phyloP scores from a whole-genome alignment of 2,113 vertebrate genomes.

The Serinus canaria region DNA sequence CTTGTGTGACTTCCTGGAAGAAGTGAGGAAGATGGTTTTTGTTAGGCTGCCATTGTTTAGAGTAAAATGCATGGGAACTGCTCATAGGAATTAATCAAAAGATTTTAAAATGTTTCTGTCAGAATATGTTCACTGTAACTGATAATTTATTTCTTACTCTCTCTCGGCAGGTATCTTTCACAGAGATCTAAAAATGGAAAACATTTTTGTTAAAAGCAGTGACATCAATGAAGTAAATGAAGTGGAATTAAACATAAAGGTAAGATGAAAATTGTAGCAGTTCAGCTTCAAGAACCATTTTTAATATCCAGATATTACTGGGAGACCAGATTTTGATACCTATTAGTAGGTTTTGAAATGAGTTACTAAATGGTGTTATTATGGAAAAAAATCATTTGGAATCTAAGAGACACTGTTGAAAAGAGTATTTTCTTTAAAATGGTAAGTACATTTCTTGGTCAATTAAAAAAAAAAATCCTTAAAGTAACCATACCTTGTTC shows the following conservation, averaged over 20 bases:
- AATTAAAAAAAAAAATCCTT: background rate
- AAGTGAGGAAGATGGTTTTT: background rate
- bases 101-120: slow-evolving; percentile 34
- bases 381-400: slow-evolving; percentile 30
- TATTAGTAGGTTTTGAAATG: slow-evolving; percentile 53
- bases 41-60: background rate
- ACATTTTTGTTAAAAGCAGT: slow-evolving; percentile 88
- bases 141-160: slow-evolving; percentile 35
- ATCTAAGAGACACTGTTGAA: slow-evolving; percentile 9
- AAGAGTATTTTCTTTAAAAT: background rate
- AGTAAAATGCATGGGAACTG: background rate
- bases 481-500: background rate
- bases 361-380: slow-evolving; percentile 36
- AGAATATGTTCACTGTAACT: slow-evolving; percentile 11
- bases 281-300: slow-evolving; percentile 6
- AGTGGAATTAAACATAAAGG: slow-evolving; percentile 84
- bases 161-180: slow-evolving; percentile 81
- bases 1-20: background rate
- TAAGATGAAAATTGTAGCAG: slow-evolving; percentile 60
- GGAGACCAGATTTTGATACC: slow-evolving; percentile 3
- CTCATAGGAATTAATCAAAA: slow-evolving; percentile 27
- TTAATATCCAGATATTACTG: slow-evolving; percentile 38
- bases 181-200: slow-evolving; percentile 89
- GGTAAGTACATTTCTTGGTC: background rate
- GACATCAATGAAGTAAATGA: slow-evolving; percentile 70